Base-by-base conservation (phyloP, 1,140 invertebrate genomes). In the Drosophila pachea region DNA sequence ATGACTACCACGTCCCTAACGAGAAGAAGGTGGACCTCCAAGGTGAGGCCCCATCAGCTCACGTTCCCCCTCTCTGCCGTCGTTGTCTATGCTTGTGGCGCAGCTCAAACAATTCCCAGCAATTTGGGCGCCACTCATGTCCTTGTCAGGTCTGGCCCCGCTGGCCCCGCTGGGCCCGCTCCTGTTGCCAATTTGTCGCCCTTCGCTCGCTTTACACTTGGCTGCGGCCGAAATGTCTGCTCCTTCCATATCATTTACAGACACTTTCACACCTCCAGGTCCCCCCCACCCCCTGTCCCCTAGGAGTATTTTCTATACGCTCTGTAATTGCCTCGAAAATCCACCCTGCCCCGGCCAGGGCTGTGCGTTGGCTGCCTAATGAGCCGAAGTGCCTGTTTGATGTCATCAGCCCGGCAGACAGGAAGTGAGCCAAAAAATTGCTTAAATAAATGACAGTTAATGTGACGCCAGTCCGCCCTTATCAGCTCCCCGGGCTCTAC, bases 371-470 rank as follows among this genome's bases (percentile, higher is more conserved):
- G 65, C 68, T 78, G 83, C 69, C 73, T 86, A 86, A 86, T 86
- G 83, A 86, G 83, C 73, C 83, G 78, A 78, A 86, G 83, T 86
- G 84, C 73, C 76, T 86, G 84, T 76, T 83, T 86, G 76, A 78
- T 76, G 79, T 84, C 79, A 84, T 84, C 79, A 76, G 73, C 55
- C 32, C 54, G 74, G 59, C 69, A 71, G 70, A 65, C 79, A 84
- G 79, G 71, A 87, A 87, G 84, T 86, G 73, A 84, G 74, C 79
- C 83, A 87, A 78, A 87, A 87, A 86, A 86, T 86, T 75, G 77
- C 72, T 77, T 77, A 83, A 86, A 87, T 82, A 86, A 86, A 86
- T 86, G 82, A 74, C 82, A 86, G 76, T 78, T 82, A 86, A 86
- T 82, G 82, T 77, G 82, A 87, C 66, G 77, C 72, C 74, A 66